These are phyloP conservation scores for Philonicus albiceps DNA, from an alignment of 2,888 invertebrate genomes.

Conservation along the genomic window DNA sequence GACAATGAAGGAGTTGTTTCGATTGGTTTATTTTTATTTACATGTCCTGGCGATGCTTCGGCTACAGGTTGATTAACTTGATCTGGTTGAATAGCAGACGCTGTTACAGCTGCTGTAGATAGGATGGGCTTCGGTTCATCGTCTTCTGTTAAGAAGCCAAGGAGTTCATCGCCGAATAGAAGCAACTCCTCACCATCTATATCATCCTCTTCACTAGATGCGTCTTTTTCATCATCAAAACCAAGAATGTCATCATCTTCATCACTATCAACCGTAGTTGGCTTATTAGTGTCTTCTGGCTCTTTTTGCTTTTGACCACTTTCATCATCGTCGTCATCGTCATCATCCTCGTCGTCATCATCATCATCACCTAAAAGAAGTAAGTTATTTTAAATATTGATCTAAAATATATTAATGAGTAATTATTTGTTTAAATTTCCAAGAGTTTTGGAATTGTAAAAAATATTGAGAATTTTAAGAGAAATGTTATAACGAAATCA, in stretches of 20 bases:
- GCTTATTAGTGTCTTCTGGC: background rate
- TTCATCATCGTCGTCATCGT: background rate
- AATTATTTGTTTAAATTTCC: too few relatives aligned
- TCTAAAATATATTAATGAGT: background rate
- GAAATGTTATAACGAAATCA: background rate
- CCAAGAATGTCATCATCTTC: slow-evolving; percentile 8
- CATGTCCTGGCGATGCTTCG: background rate
- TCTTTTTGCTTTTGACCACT: background rate
- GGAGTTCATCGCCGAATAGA: slow-evolving; percentile 28
- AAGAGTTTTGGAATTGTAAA: background rate
- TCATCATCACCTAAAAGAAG: background rate
- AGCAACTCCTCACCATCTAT: slow-evolving; percentile 20
- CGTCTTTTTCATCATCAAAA: slow-evolving; percentile 11
- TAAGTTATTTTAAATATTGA: background rate
- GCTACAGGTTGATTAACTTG: background rate
- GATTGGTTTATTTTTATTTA: background rate
- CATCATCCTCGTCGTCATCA: slow-evolving; percentile 9
- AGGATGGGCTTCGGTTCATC: background rate
- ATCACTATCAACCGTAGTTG: background rate
- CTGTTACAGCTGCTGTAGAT: background rate
- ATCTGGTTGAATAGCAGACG: background rate
- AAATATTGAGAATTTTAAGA: background rate
- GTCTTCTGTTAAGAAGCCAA: slow-evolving; percentile 22
- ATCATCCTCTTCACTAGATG: background rate
- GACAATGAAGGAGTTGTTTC: background rate